Conservation (phyloP, 2,113 vertebrate species). For the Urocynchramus pylzowi region DNA sequence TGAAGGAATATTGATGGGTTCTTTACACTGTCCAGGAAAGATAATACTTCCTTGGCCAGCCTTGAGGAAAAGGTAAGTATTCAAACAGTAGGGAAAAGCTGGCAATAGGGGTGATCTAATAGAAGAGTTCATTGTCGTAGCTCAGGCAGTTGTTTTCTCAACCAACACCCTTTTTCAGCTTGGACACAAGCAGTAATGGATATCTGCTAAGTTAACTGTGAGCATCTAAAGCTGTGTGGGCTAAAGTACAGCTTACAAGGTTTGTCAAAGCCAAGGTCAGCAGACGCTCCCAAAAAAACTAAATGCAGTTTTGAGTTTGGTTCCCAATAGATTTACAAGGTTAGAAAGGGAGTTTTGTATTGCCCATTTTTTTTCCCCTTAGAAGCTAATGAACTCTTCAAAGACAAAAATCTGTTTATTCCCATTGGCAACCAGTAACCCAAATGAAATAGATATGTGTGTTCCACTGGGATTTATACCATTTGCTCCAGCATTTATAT, state of each 20-base stretch:
- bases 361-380: not conserved
- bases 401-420: constrained; percentile 57
- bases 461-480: constrained; percentile 41
- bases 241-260: constrained; percentile 18
- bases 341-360: not conserved
- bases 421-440: constrained; percentile 54
- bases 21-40: not conserved
- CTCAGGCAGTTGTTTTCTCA: constrained; percentile 13
- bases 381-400: constrained; percentile 43
- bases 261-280: constrained; percentile 36
- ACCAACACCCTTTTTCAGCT: constrained; percentile 22
- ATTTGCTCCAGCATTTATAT: constrained; percentile 41
- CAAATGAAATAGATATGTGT: constrained; percentile 37
- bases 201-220: constrained; percentile 2
- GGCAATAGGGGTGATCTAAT: not conserved
- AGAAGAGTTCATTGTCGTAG: not conserved
- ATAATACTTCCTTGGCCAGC: not conserved
- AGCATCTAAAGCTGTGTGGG: constrained; percentile 36
- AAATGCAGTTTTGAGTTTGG: not conserved
- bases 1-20: not conserved
- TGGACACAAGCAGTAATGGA: not conserved
- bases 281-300: not conserved
- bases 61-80: not conserved
- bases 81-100: not conserved
- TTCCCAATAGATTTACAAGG: not conserved